phyloP scores from a whole-genome alignment of 2,888 invertebrate species.

The Drosophila kambysellisi region DNA sequence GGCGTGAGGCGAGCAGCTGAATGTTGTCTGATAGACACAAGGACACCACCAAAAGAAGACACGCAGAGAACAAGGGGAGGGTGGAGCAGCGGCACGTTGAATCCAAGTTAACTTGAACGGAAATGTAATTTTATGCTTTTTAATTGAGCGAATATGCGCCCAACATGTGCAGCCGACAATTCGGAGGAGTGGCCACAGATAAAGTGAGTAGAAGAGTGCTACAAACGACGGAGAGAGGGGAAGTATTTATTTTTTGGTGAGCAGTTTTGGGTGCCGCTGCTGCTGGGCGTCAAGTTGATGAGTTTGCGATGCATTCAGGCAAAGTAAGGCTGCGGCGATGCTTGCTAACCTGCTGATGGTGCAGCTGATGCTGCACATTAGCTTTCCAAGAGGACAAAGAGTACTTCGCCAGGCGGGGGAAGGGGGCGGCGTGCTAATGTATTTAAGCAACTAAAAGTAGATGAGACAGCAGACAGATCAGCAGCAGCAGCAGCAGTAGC shows the following conservation, averaged over 20 bases:
- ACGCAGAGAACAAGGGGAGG: slow-evolving; percentile 11
- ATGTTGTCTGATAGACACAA: slow-evolving; percentile 24
- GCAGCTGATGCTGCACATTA: slow-evolving; percentile 60
- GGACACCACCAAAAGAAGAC: slow-evolving; percentile 31
- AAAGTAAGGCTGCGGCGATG: slow-evolving; percentile 35
- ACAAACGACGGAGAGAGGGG: background rate
- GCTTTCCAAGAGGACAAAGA: slow-evolving; percentile 31
- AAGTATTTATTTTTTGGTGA: slow-evolving; percentile 4
- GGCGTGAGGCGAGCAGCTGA: slow-evolving; percentile 4
- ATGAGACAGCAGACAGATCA: slow-evolving; percentile 29
- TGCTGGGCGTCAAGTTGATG: slow-evolving; percentile 55
- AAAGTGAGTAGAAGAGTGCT: background rate
- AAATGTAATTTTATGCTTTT: slow-evolving; percentile 81
- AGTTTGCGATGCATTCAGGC: slow-evolving; percentile 78
- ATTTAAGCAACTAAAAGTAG: slow-evolving; percentile 57
- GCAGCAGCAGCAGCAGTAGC: background rate
- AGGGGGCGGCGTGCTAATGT: slow-evolving; percentile 52
- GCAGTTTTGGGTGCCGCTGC: background rate
- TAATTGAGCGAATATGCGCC: slow-evolving; percentile 80
- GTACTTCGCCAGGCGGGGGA: slow-evolving; percentile 3
- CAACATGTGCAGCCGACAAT: slow-evolving; percentile 59
- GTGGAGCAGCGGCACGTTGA: background rate
- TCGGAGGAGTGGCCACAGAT: slow-evolving; percentile 2
- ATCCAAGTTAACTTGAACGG: slow-evolving; percentile 73
- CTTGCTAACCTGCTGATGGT: slow-evolving; percentile 38